A percentile compares a stretch with the other conserved stretches of the same genome.
phyloP scores from a whole-genome alignment of 2,113 vertebrate genomes.

The Nanorana parkeri region DNA sequence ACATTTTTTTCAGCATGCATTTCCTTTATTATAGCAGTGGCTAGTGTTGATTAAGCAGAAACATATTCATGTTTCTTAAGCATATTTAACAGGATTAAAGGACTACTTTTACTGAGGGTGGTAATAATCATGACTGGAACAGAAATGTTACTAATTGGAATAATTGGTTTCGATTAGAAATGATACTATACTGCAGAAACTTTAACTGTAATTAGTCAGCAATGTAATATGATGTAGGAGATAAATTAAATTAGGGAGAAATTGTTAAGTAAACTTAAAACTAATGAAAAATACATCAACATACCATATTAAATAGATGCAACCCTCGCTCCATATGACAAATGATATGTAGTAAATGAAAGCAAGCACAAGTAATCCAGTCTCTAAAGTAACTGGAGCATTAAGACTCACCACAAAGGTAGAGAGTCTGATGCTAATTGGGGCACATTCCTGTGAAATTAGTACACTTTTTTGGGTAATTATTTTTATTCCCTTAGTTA shows the following conservation, averaged over 20 bases:
- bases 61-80: too few relatives aligned
- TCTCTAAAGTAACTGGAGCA: conserved; percentile 33
- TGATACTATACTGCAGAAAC: not conserved
- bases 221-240: too few relatives aligned
- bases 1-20: too few relatives aligned
- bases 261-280: not conserved
- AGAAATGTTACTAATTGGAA: too few relatives aligned
- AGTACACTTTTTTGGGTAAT: conserved; percentile 12
- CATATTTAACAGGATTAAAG: too few relatives aligned
- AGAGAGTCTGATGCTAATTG: conserved; percentile 28
- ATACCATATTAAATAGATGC: not conserved
- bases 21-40: too few relatives aligned
- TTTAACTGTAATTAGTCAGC: not conserved
- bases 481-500: conserved; percentile 5
- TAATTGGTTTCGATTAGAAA: too few relatives aligned
- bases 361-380: conserved; percentile 23
- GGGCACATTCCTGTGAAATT: conserved; percentile 29
- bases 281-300: not conserved
- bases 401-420: conserved; percentile 16
- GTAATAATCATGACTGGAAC: too few relatives aligned
- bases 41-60: too few relatives aligned
- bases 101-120: too few relatives aligned
- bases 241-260: not conserved
- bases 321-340: not conserved
- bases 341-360: not conserved